These are phyloP conservation scores for Drosophila testacea DNA, from an alignment of 2,888 invertebrate species.

Conservation along the genomic window DNA sequence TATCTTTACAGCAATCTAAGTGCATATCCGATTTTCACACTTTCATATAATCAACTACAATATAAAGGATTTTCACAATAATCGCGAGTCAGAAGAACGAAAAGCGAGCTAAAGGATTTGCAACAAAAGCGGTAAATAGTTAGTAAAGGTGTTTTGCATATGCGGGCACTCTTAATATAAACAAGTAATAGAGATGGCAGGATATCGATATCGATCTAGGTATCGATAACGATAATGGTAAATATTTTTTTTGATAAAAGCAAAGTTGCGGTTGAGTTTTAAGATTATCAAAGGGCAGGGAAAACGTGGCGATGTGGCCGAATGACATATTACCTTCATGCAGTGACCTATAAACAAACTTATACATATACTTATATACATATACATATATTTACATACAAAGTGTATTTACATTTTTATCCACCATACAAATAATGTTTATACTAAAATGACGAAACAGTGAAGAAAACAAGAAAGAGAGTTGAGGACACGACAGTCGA, in stretches of 20 bases:
- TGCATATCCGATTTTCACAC: conserved; percentile 43
- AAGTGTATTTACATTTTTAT: conserved; percentile 52
- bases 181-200: conserved; percentile 28
- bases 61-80: conserved; percentile 1
- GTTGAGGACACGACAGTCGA: not conserved
- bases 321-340: conserved; percentile 50
- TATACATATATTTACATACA: conserved; percentile 16
- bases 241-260: conserved; percentile 19
- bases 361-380: conserved; percentile 23
- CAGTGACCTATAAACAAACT: conserved; percentile 38
- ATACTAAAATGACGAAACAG: not conserved
- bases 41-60: not conserved
- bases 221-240: conserved; percentile 17
- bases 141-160: not conserved
- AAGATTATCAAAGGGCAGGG: conserved; percentile 47
- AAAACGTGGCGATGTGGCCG: conserved; percentile 33
- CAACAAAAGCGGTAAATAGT: conserved; percentile 4
- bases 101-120: conserved; percentile 2
- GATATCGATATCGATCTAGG: conserved; percentile 22
- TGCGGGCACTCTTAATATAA: conserved; percentile 21
- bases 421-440: conserved; percentile 17
- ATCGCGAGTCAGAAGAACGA: conserved; percentile 1
- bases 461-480: not conserved
- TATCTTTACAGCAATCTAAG: conserved; percentile 35
- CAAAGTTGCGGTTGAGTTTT: conserved; percentile 58